Base-by-base conservation (phyloP, 2,888 invertebrate species). In the Bugula neritina region DNA sequence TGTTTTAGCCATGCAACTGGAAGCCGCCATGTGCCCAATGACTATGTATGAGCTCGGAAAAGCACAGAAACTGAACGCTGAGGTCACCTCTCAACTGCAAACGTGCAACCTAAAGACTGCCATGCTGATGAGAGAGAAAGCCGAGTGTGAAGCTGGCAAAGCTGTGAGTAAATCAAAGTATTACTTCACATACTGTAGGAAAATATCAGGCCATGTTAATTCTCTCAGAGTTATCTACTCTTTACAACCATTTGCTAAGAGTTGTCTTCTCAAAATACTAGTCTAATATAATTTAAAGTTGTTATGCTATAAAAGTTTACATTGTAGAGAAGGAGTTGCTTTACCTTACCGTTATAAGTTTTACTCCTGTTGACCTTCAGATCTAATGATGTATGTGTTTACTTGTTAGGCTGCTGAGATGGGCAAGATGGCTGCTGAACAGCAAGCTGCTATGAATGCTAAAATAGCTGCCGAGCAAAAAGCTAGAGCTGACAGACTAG, bases 21-120 rank as follows among this genome's bases (percentile, higher is more conserved):
- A 70, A 52, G 70, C 70, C 10, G 70, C 70, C n/a, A 43, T 70
- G 52, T 70, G 70, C 52, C 70, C 70, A 23, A 70, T 31, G 21
- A 29, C 23, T 5, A 43, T 54, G 70, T 70, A 54, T 31, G 70
- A 70, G 70, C 70, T 70, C 13, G 70, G 52, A 2, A 70, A 54
- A 17, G 5, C 43, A 21, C 70, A 70, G 70, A 34, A 31, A 29
- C 70, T 54, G 3, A 27, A 70, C 21, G 52, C 52, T 43, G 70
- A 70, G 54, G 43, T 52, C n/a, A 70, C 34, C 27, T n/a, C 43
- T 43, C 70, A 54, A 23, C 70, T 70, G 2, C 52, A 70, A 17
- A 35, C 23, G 10, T n/a, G n/a, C 23, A 70, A 43, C 52, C 5
- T 31, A 5, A 70, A 5, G 70, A 54, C 5, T 29, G 21, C 70